These are phyloP conservation scores for Diplodus sargus DNA, from an alignment of 2,797 vertebrate species.

Conservation along the genomic window DNA sequence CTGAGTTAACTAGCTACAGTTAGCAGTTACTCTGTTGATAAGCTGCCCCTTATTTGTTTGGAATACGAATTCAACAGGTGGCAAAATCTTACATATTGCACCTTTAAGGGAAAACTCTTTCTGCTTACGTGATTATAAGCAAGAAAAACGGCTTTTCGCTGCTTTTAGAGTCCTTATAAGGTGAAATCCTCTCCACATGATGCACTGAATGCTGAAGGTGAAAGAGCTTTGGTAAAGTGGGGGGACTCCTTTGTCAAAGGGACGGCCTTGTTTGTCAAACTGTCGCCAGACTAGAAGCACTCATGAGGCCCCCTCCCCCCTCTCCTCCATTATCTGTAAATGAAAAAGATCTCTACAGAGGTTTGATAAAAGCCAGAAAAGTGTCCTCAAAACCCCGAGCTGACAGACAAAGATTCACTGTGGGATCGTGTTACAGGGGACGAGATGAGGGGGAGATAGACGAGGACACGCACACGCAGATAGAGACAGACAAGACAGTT, in stretches of 20 bases:
- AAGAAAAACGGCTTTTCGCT: neutral
- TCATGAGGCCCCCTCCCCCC: constrained; percentile 16
- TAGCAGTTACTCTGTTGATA: too few relatives aligned
- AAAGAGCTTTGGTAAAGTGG: neutral
- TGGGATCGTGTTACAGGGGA: constrained; percentile 55
- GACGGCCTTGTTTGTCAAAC: constrained; percentile 35
- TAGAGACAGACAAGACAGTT: constrained; percentile 7
- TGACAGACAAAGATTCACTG: constrained; percentile 54
- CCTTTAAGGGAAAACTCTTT: too few relatives aligned
- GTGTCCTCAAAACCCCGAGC: constrained; percentile 34
- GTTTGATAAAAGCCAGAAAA: constrained; percentile 55
- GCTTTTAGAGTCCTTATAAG: constrained; percentile 5
- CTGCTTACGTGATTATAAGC: neutral
- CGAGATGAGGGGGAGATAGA: constrained; percentile 14
- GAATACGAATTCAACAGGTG: too few relatives aligned
- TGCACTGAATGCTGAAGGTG: neutral
- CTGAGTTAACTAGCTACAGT: too few relatives aligned
- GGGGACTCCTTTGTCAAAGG: constrained; percentile 13
- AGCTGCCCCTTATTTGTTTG: too few relatives aligned
- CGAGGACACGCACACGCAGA: constrained; percentile 16
- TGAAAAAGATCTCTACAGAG: constrained; percentile 35
- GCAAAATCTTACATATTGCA: too few relatives aligned
- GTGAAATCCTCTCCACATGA: constrained; percentile 7
- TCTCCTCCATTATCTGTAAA: constrained; percentile 42
- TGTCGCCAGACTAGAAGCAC: constrained; percentile 41